Percentiles rank a stretch among this genome's conserved stretches.
Evolutionary conservation across 1,140 invertebrate species (phyloP).

Genomic region (Tribolium madens): DNA sequence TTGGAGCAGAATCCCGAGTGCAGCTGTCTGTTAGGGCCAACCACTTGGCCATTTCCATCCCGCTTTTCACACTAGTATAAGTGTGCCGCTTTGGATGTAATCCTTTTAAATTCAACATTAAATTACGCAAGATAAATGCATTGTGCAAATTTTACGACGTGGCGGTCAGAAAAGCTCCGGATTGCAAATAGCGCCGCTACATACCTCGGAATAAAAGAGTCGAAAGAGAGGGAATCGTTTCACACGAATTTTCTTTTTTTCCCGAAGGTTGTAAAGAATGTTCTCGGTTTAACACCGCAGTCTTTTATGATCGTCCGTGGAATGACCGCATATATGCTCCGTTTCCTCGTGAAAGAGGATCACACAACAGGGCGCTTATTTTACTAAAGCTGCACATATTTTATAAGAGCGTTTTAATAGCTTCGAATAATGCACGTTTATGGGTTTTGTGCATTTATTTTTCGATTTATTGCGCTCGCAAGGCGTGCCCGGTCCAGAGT

Average conservation of each 20-base stretch:
- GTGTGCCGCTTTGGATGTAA: conserved; percentile 17
- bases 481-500: background rate
- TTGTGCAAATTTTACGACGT: conserved; percentile 37
- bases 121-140: conserved; percentile 27
- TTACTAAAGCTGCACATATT: conserved; percentile 24
- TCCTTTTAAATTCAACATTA: conserved; percentile 37
- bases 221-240: conserved; percentile 17
- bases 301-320: conserved; percentile 35
- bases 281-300: conserved; percentile 33
- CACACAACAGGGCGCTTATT: conserved; percentile 1
- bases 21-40: conserved; percentile 4
- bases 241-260: conserved; percentile 18
- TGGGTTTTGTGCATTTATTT: conserved; percentile 20
- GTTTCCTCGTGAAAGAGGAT: conserved; percentile 26
- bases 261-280: conserved; percentile 22
- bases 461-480: conserved; percentile 24
- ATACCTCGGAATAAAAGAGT: conserved; percentile 4
- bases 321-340: conserved; percentile 29
- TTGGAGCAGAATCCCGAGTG: background rate
- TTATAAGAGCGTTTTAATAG: conserved; percentile 31
- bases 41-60: conserved; percentile 1
- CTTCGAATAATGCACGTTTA: conserved; percentile 30
- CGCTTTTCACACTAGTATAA: conserved; percentile 7
- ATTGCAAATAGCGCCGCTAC: conserved; percentile 24
- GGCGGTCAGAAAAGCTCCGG: conserved; percentile 21